Percentiles rank a stretch among this genome's conserved stretches.
phyloP scores from a whole-genome alignment of 1,140 invertebrate species.

The Hestina assimilis region DNA sequence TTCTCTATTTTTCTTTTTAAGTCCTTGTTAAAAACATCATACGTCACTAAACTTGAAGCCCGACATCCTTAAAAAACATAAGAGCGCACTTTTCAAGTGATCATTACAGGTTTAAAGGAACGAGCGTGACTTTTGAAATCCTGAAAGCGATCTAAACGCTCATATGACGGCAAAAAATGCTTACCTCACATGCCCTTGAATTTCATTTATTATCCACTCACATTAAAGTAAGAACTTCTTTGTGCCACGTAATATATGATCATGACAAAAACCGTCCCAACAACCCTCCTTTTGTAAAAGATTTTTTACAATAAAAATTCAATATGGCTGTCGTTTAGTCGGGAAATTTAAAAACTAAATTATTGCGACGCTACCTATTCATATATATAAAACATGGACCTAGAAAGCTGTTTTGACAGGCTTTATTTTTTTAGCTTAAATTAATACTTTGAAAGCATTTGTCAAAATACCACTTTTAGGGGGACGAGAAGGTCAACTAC shows the following conservation, averaged over 20 bases:
- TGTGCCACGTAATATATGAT: slow-evolving; percentile 70
- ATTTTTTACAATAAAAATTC: slow-evolving; percentile 59
- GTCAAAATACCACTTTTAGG: no score
- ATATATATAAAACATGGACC: no score
- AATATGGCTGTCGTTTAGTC: slow-evolving; percentile 50
- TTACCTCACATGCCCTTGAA: slow-evolving; percentile 43
- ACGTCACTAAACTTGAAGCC: slow-evolving; percentile 8
- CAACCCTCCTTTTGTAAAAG: slow-evolving; percentile 69
- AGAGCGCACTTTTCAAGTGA: slow-evolving; percentile 13
- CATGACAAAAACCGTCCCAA: slow-evolving; percentile 57
- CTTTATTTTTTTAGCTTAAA: no score
- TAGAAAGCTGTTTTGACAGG: no score
- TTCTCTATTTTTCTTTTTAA: slow-evolving; percentile 10
- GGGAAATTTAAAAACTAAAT: slow-evolving; percentile 41
- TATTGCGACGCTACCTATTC: no score
- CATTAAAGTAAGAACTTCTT: slow-evolving; percentile 69
- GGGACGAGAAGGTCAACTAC: no score
- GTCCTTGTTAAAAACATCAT: slow-evolving; percentile 2
- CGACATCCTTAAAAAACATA: slow-evolving; percentile 11
- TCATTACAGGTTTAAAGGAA: slow-evolving; percentile 27
- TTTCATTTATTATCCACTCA: slow-evolving; percentile 60
- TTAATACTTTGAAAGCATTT: no score
- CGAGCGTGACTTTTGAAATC: slow-evolving; percentile 28
- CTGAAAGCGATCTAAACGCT: slow-evolving; percentile 29
- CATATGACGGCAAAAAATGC: slow-evolving; percentile 31